phyloP scores from a whole-genome alignment of 2,113 vertebrate genomes.

The Sander lucioperca region DNA sequence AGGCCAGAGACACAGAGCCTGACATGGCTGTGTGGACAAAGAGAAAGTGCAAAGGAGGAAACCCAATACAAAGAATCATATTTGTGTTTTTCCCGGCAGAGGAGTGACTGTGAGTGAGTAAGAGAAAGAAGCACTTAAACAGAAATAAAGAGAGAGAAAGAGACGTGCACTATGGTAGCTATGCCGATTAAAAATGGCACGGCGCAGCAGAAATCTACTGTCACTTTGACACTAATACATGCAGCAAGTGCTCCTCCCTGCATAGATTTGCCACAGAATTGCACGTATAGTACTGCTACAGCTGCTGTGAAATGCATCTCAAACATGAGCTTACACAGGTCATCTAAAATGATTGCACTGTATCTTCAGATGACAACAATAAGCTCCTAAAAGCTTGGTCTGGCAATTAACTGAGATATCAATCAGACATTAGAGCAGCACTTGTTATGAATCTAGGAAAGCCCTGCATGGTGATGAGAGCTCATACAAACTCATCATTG shows the following conservation, averaged over 20 bases:
- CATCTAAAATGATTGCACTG: neutral
- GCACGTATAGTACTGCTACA: neutral
- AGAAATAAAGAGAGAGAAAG: conserved; percentile 25
- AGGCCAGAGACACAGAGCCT: conserved; percentile 29
- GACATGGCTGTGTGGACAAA: conserved; percentile 13
- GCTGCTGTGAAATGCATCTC: conserved; percentile 12
- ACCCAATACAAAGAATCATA: conserved; percentile 19
- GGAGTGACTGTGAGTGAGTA: neutral
- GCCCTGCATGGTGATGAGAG: conserved; percentile 24
- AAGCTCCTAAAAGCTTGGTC: conserved; percentile 6
- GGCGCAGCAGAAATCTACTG: conserved; percentile 65
- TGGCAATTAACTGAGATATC: conserved; percentile 22
- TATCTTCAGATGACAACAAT: conserved; percentile 4
- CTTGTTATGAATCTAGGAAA: conserved; percentile 39
- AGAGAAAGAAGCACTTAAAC: neutral
- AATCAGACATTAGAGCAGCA: conserved; percentile 34
- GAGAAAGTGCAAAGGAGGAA: conserved; percentile 22
- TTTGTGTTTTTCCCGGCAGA: conserved; percentile 31
- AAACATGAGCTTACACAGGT: neutral
- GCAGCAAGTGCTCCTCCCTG: conserved; percentile 49
- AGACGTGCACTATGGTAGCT: conserved; percentile 15
- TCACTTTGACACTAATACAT: conserved; percentile 70
- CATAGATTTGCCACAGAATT: conserved; percentile 41
- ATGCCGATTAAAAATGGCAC: conserved; percentile 50
- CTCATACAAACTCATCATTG: conserved; percentile 4